Evolutionary conservation across 2,888 invertebrate species (phyloP), one percentile per base, ranked within the genome.

Genomic region (Temnothorax rugatulus): DNA sequence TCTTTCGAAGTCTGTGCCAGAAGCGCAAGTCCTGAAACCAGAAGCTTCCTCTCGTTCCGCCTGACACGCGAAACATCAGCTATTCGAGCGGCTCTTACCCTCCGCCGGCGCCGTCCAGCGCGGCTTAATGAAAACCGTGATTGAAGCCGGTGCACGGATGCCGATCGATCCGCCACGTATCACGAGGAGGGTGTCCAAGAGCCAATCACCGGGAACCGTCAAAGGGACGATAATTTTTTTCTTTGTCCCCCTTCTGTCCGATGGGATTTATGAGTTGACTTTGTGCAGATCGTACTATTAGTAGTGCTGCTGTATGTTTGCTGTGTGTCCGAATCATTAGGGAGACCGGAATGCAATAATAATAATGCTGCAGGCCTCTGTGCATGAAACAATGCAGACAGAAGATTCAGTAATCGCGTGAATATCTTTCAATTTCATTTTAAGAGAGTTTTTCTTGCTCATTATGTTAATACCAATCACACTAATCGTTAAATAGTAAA

Each of bases 91-190:
- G 52, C 75, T 84, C 59, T 66, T 77, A 34, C 82, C 86, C 85
- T 86, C 54, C 69, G 66, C 86, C 82, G 86, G 50, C 69, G 66
- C 86, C 82, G 86, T 88, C 87, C 89, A 81, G 84, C 73, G 71
- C 68, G 85, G 91, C 92, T 91, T 93, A 93, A 93, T 93, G 92
- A 93, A 93, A 93, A 93, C 90, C 90, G 91, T 92, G 93, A 92
- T 93, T 93, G 93, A 91, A 91, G 91, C 88, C 87, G 86, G 89
- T 89, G 87, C 89, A 85, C 88, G 88, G 86, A 86, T 84, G 71
- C 85, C 89, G 86, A 92, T 92, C 91, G 92, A 93, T 92, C 90
- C 86, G 84, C 84, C 47, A 82, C 88, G 89, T 90, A 91, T 91
- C 91, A 88, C 86, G 88, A 83, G 68, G 87, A 91, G 92, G 90